A percentile compares a stretch with the other conserved stretches of the same genome.
Conservation (phyloP, 2,113 vertebrate species). For the Condylura cristata region DNA sequence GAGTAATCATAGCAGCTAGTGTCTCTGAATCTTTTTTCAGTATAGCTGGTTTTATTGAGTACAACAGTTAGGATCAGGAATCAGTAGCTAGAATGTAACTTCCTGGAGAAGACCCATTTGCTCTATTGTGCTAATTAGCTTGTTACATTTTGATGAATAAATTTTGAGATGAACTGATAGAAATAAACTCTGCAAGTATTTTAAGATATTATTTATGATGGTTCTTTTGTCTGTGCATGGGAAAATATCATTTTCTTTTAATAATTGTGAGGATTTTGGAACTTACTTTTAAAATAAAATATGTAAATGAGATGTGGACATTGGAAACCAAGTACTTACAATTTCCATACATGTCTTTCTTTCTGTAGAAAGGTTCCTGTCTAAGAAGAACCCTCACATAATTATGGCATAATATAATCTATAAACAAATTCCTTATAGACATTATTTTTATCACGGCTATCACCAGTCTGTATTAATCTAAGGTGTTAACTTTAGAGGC, state of each 20-base stretch:
- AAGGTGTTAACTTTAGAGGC: not conserved
- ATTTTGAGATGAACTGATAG: constrained; percentile 16
- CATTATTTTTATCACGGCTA: not conserved
- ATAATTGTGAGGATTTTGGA: not conserved
- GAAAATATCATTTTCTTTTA: not conserved
- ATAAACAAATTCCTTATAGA: constrained; percentile 3
- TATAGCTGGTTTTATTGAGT: constrained; percentile 14
- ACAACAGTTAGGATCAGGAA: not conserved
- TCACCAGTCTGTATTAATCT: not conserved
- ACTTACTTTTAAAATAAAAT: constrained; percentile 30
- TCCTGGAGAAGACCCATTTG: not conserved
- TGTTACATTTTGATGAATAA: constrained; percentile 30
- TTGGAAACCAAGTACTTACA: not conserved
- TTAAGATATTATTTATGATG: constrained; percentile 29
- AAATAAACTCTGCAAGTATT: not conserved
- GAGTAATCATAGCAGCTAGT: not conserved
- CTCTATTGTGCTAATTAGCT: not conserved
- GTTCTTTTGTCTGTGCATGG: constrained; percentile 6
- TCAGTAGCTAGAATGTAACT: not conserved
- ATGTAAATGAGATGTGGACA: constrained; percentile 6
- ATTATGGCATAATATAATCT: not conserved
- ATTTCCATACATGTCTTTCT: constrained; percentile 9
- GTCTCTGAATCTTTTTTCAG: constrained; percentile 20
- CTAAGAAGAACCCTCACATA: not conserved
- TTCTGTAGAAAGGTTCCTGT: not conserved